Base-by-base conservation (phyloP, 35 echinoderm and acorn worm species). In the Chiridota heheva region DNA sequence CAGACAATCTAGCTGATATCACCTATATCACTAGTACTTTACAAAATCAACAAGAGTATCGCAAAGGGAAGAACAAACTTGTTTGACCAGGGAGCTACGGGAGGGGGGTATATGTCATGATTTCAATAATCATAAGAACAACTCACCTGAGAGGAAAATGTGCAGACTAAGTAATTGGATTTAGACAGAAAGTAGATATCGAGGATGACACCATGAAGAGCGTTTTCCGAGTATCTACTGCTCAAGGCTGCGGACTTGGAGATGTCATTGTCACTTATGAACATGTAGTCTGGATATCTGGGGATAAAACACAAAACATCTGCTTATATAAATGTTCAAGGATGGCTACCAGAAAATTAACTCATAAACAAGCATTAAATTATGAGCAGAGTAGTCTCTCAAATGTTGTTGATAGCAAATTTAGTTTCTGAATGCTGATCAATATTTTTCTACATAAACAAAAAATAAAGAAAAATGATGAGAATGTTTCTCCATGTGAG, bases 191-290 rank as follows among this genome's bases (percentile, higher is more conserved):
- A 91, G 53, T 97, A 84, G 44, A 97, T 97, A 68, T 98, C 95
- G 41, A 86, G 60, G 58, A 98, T 98, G 80, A 97, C 85, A 22
- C 95, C 95, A 8, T 81, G 69, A 46, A 98, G 81, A 42, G 95
- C 80, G 35, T 92, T 79, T 32, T 92, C 85, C 0, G 95, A 81
- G 40, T 92, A 92, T 37, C 95, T 58, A 67, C 84, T 87, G 3
- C 80, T 71, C 18, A 98, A 61, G 18, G 89, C 81, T 35, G 95
- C 95, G 67, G 95, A 91, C 68, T 91, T 91, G 25, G 95, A 98
- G 45, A 98, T 98, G 44, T 82, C 95, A 78, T 98, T 98, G 43
- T 98, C 95, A 67, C 95, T 98, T 31, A 98, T 83, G 78, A 98
- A 98, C 6, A 66, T 44, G 78, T 98, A 98, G 42, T 89, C 63